These are phyloP conservation scores for Prosopocoilus inquinatus DNA, from an alignment of 2,888 invertebrate genomes.

Conservation along the genomic window DNA sequence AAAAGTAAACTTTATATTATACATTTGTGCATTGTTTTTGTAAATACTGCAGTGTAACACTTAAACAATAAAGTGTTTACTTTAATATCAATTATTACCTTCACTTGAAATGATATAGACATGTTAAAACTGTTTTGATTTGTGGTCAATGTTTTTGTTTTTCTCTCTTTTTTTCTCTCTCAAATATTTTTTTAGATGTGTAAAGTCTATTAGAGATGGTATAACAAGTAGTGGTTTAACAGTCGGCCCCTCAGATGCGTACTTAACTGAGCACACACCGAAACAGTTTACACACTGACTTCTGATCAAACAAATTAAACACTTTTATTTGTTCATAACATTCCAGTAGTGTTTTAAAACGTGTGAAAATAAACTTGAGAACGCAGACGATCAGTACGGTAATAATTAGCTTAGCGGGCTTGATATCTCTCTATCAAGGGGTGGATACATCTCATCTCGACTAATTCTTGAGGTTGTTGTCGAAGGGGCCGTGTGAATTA, in stretches of 20 bases:
- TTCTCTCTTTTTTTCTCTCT: no score
- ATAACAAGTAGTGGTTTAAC: slow-evolving; percentile 16
- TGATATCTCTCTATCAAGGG: slow-evolving; percentile 1
- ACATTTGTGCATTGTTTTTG: no score
- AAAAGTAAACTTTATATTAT: no score
- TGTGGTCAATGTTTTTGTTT: slow-evolving; percentile 1
- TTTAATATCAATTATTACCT: no score
- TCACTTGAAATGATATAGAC: no score
- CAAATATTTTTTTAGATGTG: slow-evolving; percentile 20
- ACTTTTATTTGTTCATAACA: slow-evolving; percentile 15
- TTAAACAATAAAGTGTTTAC: no score
- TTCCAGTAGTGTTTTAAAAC: slow-evolving; percentile 23
- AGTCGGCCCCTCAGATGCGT: slow-evolving; percentile 17
- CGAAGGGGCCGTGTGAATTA: slow-evolving; percentile 45
- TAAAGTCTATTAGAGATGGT: slow-evolving; percentile 16
- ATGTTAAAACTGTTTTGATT: no score
- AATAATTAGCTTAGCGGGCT: not conserved
- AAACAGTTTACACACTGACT: slow-evolving; percentile 11
- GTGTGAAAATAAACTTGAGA: slow-evolving; percentile 18
- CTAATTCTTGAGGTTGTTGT: slow-evolving; percentile 27
- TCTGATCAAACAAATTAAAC: slow-evolving; percentile 21
- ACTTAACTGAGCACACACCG: slow-evolving; percentile 14
- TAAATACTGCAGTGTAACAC: no score
- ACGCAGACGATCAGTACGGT: slow-evolving; percentile 2
- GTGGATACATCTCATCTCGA: slow-evolving; percentile 3